phyloP scores from a whole-genome alignment of 1,140 invertebrate species.

The Pissodes strobi region DNA sequence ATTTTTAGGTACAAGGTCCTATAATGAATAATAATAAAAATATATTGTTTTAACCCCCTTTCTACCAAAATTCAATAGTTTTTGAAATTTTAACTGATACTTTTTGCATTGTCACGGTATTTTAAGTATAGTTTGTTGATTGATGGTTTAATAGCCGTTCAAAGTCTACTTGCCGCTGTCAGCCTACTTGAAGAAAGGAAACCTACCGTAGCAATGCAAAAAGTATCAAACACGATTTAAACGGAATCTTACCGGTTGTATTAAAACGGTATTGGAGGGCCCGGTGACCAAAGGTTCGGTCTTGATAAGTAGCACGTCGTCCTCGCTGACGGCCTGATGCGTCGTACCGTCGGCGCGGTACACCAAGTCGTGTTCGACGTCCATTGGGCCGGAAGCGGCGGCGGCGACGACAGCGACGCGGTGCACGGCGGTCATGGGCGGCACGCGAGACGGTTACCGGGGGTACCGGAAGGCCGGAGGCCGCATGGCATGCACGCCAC shows the following conservation, averaged over 20 bases:
- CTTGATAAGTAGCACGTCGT: slow-evolving; percentile 53
- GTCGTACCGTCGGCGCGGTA: slow-evolving; percentile 34
- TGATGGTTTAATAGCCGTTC: too few species aligned
- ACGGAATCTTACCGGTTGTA: slow-evolving; percentile 30
- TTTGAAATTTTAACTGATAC: too few species aligned
- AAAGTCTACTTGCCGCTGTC: too few species aligned
- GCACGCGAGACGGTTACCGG: slow-evolving; percentile 35
- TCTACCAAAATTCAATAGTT: too few species aligned
- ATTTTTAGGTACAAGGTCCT: too few species aligned
- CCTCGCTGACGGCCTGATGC: slow-evolving; percentile 37
- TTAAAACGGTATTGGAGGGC: slow-evolving; percentile 31
- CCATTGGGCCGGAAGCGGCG: slow-evolving; percentile 40
- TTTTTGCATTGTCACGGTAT: too few species aligned
- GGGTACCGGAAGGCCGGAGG: slow-evolving; percentile 38
- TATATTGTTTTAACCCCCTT: too few species aligned
- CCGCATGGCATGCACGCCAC: slow-evolving; percentile 31
- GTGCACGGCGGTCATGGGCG: slow-evolving; percentile 46
- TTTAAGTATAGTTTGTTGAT: too few species aligned
- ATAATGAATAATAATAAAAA: too few species aligned
- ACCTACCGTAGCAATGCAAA: too few species aligned
- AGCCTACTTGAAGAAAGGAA: too few species aligned
- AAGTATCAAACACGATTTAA: too few species aligned
- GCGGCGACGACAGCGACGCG: slow-evolving; percentile 26
- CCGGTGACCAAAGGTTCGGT: slow-evolving; percentile 49
- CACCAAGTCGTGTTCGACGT: slow-evolving; percentile 53